A percentile compares a stretch with the other conserved stretches of the same genome.
These are phyloP conservation scores for Ophonus ardosiacus DNA, from an alignment of 2,888 invertebrate species.

Conservation along the genomic window DNA sequence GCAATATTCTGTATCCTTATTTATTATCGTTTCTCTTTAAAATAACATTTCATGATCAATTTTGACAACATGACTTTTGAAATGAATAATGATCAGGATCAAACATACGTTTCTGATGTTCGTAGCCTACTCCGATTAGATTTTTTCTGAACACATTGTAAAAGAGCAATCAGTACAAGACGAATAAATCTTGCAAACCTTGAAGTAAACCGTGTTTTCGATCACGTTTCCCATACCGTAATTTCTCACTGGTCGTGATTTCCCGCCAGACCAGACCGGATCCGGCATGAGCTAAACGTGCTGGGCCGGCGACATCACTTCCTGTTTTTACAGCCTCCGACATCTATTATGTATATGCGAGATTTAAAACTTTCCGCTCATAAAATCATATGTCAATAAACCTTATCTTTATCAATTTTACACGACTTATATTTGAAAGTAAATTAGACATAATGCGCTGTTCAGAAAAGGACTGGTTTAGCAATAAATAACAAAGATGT, in stretches of 20 bases:
- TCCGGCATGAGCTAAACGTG: not conserved
- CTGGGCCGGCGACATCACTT: slow-evolving; percentile 16
- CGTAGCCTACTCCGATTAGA: too few species aligned
- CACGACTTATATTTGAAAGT: not conserved
- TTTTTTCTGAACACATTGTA: too few species aligned
- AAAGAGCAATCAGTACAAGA: not conserved
- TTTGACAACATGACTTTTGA: too few species aligned
- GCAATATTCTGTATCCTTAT: too few species aligned
- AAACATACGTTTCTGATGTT: too few species aligned
- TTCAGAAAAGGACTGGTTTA: not conserved
- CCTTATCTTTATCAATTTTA: slow-evolving; percentile 31
- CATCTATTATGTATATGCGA: slow-evolving; percentile 32
- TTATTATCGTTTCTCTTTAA: too few species aligned
- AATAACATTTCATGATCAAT: too few species aligned
- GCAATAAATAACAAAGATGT: not conserved
- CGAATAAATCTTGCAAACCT: not conserved
- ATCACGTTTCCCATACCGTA: slow-evolving; percentile 48
- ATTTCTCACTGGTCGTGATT: slow-evolving; percentile 52
- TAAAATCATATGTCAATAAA: slow-evolving; percentile 40
- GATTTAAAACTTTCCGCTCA: slow-evolving; percentile 11
- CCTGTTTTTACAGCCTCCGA: slow-evolving; percentile 25
- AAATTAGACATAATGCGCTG: not conserved
- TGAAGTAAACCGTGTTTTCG: not conserved
- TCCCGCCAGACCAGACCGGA: slow-evolving; percentile 8
- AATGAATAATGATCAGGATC: too few species aligned